Evolutionary conservation across 2,113 vertebrate genomes (phyloP), one percentile per base, ranked within the genome.

Genomic region (Corynorhinus townsendii): DNA sequence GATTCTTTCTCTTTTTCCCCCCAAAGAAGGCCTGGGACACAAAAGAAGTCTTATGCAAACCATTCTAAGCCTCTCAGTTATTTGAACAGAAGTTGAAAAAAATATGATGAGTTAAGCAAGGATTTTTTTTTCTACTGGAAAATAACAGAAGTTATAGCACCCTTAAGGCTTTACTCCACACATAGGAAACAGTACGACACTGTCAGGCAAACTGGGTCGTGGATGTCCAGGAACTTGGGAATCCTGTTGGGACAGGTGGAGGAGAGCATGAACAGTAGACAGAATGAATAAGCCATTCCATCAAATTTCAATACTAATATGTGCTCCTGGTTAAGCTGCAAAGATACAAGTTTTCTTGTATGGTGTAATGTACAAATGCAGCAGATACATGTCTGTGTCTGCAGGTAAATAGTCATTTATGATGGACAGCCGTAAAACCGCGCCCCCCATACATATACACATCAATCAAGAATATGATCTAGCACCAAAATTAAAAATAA

Each of bases 1-100:
- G 94, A 62, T 79, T 95, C 97, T 96, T 97, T 97, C 84, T 97
- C 80, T 93, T 94, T 96, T 89, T 28, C 26, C 90, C 89, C 72
- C 73, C 91, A 84, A 76, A 86, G 77, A 95, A 93, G 68, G 91
- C 66, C 59, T 90, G 49, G 59, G 49, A 94, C 86, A 94, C 5
- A 28, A 92, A 95, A 95, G 92, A 85, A 86, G 86, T 90, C 89
- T 96, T 95, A 97, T 89, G 96, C 90, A 97, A 96, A 97, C 69
- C 52, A 95, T 81, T 40, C 47, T 97, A 97, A 97, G 94, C 95
- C 76, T 96, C 89, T 97, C 79, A 94, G 90, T 94, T 92, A 92
- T 82, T 96, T 96, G 90, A 71, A 96, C 93, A 93, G 94, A 86
- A 96, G 85, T 33, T 94, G 94, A 94, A 95, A 94, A 95, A 96